Evolutionary conservation across 2,888 invertebrate species (phyloP), one percentile per base, ranked within the genome.

Genomic region (Drosophila limbata): DNA sequence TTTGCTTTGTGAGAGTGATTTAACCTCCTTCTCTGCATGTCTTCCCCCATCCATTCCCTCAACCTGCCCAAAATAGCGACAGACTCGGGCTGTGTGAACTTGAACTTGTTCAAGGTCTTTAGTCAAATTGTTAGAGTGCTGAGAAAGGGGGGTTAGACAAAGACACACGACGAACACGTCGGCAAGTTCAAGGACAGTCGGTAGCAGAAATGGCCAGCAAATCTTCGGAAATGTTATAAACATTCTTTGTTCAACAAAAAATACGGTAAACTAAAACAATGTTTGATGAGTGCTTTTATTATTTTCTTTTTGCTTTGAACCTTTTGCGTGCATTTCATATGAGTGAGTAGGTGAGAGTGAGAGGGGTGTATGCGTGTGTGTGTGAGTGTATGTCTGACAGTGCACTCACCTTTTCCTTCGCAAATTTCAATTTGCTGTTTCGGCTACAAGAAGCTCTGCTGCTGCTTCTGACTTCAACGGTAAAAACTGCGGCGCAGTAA

Each of bases 401-500:
- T 88, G 73, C 84, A 85, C 84, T 85, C 89, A 85, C 84, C 84
- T 84, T 81, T 73, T 73, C 61, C 65, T 73, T 62, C 80, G 64
- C 67, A 40, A 53, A 74, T 64, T 66, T 62, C 45, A 63, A 68
- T 56, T 67, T 66, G 64, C 60, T 64, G 67, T 69, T 69, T 69
- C 57, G 67, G 39, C 62, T 59, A 62, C 67, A 75, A 77, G 74
- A 73, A 65, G 66, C 42, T 17, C n/a, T 15, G 51, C 28, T 56
- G 65, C 55, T 57, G 69, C 53, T 52, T 66, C 61, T 33, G 61
- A 52, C 66, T 86, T 57, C 68, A 81, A 86, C 81, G 86, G 84
- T 77, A 81, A 88, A 78, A 69, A 70, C 68, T 89, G 89, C 89
- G 84, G 47, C 84, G 84, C 82, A 89, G 82, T 87, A 81, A 69